Base-by-base conservation (phyloP, 1,140 invertebrate genomes). In the Lepidotrigona ventralis region DNA sequence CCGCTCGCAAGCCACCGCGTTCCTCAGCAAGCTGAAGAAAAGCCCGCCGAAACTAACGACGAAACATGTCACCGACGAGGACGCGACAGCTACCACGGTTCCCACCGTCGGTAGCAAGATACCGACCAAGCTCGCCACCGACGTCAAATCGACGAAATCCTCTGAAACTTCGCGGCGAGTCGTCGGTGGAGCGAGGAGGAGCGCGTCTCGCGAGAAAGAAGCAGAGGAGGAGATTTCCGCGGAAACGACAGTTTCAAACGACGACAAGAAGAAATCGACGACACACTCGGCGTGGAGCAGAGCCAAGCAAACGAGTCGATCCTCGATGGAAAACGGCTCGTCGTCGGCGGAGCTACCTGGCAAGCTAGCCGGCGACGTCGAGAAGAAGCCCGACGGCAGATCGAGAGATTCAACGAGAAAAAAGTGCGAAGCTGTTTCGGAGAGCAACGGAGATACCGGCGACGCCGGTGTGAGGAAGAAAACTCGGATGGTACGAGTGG, bases 21-120 rank as follows among this genome's bases (percentile, higher is more conserved):
- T 94, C 11, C 72, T 93, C 2, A 91, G 90, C 26, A 92, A 92
- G 68, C 84, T 93, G 19, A 92, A 92, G 70, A 93, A 90, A 19
- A 93, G 87, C 23, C 73, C 90, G 2, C 92, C 92, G 14, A 93
- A 93, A 46, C 89, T 87, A 3, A 33, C 0, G 90, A 33, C 91
- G 0, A 89, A 87, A 4, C 4, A 19, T 14, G 9, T 11, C 3
- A 15, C 33, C 3, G 39, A 1, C 19, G 84, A 81, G 2, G 58
- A 56, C 86, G 89, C 54, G 90, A 89, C 39, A 46, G 39, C 39
- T 46, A 46, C 11, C 86, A 90, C 78, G 0, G 87, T 89, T 0
- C 81, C 87, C 0, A 72, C 74, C 8, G 93, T 91, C 71, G 92
- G 80, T 1, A 94, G 92, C 80, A 93, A 91, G 80, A 94, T 94